Evolutionary conservation across 2,797 vertebrate genomes (phyloP).

Genomic region (Centroberyx gerrardi): DNA sequence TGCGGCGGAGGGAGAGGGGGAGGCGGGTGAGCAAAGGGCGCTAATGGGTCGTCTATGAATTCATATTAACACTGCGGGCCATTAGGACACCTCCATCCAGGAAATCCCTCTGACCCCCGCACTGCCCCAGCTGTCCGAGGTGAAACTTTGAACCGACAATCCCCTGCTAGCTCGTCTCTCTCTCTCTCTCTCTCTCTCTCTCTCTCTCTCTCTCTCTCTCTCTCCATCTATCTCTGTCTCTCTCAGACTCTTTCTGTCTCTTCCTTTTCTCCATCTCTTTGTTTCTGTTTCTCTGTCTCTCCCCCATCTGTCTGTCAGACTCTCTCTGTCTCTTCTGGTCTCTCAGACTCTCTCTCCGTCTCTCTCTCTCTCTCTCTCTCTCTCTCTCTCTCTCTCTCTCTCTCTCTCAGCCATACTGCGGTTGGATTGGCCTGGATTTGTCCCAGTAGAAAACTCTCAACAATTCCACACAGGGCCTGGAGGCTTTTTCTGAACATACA

Average conservation of each 20-base stretch:
- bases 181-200: slow-evolving; percentile 31
- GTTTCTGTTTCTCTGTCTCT: too few relatives aligned
- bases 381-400: slow-evolving; percentile 1
- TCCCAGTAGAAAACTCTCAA: slow-evolving; percentile 51
- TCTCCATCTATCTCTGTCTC: background rate
- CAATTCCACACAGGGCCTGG: slow-evolving; percentile 46
- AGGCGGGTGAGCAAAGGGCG: slow-evolving; percentile 31
- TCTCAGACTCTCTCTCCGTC: slow-evolving; percentile 7
- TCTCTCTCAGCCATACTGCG: background rate
- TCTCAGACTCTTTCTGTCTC: background rate
- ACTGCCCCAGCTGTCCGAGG: slow-evolving; percentile 72
- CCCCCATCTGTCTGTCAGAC: background rate
- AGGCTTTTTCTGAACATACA: slow-evolving; percentile 28
- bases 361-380: background rate
- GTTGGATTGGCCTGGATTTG: slow-evolving; percentile 66
- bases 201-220: slow-evolving; percentile 15
- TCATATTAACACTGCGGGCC: slow-evolving; percentile 71
- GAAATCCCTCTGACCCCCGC: slow-evolving; percentile 75
- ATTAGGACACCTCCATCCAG: slow-evolving; percentile 80
- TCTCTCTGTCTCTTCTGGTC: slow-evolving; percentile 24
- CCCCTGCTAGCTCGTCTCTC: slow-evolving; percentile 57
- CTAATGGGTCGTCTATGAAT: slow-evolving; percentile 80
- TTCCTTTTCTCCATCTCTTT: slow-evolving; percentile 31
- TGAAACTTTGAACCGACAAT: slow-evolving; percentile 73
- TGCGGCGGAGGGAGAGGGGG: slow-evolving; percentile 41